Evolutionary conservation across 1,140 invertebrate genomes (phyloP).

Genomic region (Procambarus clarkii): DNA sequence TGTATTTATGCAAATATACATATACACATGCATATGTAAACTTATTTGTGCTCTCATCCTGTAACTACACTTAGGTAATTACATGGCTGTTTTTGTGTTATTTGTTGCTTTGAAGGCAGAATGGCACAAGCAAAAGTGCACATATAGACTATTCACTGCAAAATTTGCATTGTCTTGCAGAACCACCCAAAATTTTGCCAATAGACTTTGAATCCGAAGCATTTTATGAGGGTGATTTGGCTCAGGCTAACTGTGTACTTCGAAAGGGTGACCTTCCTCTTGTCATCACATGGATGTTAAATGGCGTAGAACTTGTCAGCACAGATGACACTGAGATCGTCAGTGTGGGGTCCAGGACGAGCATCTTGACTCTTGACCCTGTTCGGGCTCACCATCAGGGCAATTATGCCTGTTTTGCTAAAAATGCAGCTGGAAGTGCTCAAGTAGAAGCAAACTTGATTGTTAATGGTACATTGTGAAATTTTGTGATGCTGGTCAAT

Average conservation of each 20-base stretch:
- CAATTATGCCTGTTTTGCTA: conserved; percentile 78
- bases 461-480: conserved; percentile 68
- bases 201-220: conserved; percentile 69
- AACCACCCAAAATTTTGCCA: conserved; percentile 70
- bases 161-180: conserved; percentile 61
- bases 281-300: conserved; percentile 86
- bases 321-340: conserved; percentile 58
- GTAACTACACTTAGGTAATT: no score
- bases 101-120: neutral
- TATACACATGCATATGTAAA: no score
- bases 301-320: conserved; percentile 76
- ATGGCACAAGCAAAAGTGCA: neutral
- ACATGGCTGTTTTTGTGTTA: no score
- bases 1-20: no score
- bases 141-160: neutral
- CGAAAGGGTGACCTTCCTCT: conserved; percentile 89
- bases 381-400: conserved; percentile 73
- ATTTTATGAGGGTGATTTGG: conserved; percentile 77
- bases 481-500: conserved; percentile 19
- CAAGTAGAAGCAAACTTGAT: conserved; percentile 56
- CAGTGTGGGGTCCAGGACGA: conserved; percentile 64
- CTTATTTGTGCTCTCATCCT: no score
- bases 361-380: conserved; percentile 72
- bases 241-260: conserved; percentile 84
- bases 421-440: conserved; percentile 80